Percentiles rank a stretch among this genome's conserved stretches.
Evolutionary conservation across 2,888 invertebrate species (phyloP).

Genomic region (Cephus nigrinus): DNA sequence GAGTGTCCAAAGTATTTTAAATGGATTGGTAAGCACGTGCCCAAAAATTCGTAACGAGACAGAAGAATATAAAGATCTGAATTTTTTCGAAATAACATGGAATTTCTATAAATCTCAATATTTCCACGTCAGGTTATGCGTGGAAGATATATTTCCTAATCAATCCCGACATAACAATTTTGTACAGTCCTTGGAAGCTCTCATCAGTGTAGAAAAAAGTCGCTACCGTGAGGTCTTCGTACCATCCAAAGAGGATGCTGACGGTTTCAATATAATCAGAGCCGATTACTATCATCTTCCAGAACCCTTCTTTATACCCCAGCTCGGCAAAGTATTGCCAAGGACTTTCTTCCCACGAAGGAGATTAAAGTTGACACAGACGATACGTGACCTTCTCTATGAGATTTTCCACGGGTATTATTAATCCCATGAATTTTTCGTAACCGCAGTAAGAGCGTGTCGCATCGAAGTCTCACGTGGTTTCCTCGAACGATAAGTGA

Average conservation of each 20-base stretch:
- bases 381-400: neutral
- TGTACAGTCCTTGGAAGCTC: neutral
- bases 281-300: conserved; percentile 51
- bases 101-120: neutral
- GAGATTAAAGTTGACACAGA: neutral
- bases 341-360: neutral
- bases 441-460: neutral
- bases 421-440: neutral
- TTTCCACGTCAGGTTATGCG: neutral
- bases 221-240: neutral
- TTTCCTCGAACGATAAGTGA: neutral
- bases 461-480: neutral
- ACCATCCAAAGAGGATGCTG: conserved; percentile 25
- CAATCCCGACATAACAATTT: neutral
- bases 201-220: neutral
- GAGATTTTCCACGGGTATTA: neutral
- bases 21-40: neutral
- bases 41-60: neutral
- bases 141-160: neutral
- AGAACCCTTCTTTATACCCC: conserved; percentile 22
- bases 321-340: conserved; percentile 9
- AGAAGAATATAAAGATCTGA: neutral
- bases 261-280: conserved; percentile 46
- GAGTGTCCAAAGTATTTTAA: conserved; percentile 4
- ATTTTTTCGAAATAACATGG: neutral